Conservation (phyloP, 1,140 invertebrate species). For the Drosophila bocqueti region DNA sequence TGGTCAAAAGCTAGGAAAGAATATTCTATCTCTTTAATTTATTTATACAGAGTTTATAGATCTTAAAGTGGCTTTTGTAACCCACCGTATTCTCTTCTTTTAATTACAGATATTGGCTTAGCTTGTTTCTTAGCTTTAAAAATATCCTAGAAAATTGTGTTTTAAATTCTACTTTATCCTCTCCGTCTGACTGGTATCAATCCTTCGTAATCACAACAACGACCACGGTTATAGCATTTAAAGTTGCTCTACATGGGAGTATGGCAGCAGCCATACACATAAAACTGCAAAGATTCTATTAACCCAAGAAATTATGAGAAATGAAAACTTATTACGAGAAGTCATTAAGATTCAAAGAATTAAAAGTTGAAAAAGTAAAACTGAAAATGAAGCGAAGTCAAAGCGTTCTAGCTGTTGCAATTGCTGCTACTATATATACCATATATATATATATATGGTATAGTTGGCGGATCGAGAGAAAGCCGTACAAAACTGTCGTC, state of each 20-base stretch:
- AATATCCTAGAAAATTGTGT: neutral
- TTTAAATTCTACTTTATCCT: neutral
- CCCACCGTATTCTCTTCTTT: neutral
- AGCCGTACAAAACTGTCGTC: conserved; percentile 67
- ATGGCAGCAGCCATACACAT: conserved; percentile 47
- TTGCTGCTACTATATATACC: conserved; percentile 7
- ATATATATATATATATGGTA: conserved; percentile 12
- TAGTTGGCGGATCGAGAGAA: conserved; percentile 15
- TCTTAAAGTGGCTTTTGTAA: neutral
- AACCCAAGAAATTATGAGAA: conserved; percentile 84
- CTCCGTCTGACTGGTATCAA: neutral
- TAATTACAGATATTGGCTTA: neutral
- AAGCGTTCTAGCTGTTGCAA: conserved; percentile 30
- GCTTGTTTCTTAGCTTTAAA: neutral
- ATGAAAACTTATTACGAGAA: conserved; percentile 85
- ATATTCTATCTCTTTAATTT: rapidly evolving
- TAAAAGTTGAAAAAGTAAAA: conserved; percentile 83
- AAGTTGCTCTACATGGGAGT: conserved; percentile 50
- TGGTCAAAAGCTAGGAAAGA: too few relatives aligned
- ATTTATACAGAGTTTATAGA: too few relatives aligned
- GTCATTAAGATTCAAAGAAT: conserved; percentile 84
- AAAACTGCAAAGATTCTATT: conserved; percentile 80
- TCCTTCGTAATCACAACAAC: neutral
- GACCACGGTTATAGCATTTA: conserved; percentile 54
- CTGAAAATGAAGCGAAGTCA: conserved; percentile 65